These are phyloP conservation scores for Orchestia grillus DNA, from an alignment of 1,140 invertebrate species.

Conservation along the genomic window DNA sequence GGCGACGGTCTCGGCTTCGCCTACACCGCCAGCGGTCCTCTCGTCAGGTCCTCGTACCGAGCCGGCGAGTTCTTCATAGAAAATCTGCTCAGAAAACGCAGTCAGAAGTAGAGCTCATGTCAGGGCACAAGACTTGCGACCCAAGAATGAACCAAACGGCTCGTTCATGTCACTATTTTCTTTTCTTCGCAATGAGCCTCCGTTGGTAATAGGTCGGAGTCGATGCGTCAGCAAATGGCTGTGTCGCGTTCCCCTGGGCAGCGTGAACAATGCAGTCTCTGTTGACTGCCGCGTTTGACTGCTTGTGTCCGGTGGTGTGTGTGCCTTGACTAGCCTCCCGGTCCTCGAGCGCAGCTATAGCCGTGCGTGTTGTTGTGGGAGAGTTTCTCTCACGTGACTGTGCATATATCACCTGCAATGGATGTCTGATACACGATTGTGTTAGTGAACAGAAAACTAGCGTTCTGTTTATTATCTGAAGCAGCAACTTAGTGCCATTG, in stretches of 20 bases:
- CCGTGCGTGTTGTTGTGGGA: background rate
- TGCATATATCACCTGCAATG: background rate
- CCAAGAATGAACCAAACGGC: no score
- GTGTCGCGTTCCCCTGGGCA: background rate
- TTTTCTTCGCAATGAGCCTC: no score
- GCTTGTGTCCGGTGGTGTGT: background rate
- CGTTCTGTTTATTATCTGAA: no score
- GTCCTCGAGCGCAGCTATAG: background rate
- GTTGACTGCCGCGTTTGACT: background rate
- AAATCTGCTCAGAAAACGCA: conserved; percentile 34
- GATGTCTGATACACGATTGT: background rate
- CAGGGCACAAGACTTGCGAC: no score
- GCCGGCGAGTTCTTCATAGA: conserved; percentile 77
- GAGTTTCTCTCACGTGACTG: background rate
- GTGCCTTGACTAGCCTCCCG: background rate
- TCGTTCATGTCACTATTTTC: no score
- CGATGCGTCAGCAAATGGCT: no score
- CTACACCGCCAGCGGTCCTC: conserved; percentile 96
- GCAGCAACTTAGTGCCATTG: background rate
- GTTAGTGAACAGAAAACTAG: no score
- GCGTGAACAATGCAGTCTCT: background rate
- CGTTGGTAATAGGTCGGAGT: no score
- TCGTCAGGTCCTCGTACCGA: conserved; percentile 97
- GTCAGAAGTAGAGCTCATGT: background rate
- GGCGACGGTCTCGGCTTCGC: conserved; percentile 93